Conservation (phyloP, 2,113 vertebrate species). For the Poeciliopsis occidentalis region DNA sequence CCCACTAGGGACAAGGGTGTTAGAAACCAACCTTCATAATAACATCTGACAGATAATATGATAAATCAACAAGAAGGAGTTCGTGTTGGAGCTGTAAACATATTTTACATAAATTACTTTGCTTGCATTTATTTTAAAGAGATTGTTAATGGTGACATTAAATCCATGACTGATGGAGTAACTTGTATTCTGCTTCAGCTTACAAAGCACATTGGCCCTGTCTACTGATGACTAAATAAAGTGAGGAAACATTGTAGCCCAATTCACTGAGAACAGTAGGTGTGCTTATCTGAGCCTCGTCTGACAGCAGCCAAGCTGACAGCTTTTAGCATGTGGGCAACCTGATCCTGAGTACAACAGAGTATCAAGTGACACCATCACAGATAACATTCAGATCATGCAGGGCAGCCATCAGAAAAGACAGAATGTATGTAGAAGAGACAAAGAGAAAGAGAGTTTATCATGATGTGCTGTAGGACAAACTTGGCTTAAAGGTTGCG, state of each 20-base stretch:
- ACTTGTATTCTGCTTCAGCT: conserved; percentile 9
- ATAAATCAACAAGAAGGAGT: no score
- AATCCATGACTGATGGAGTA: no score
- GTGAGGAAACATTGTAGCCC: conserved; percentile 49
- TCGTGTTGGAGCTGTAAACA: no score
- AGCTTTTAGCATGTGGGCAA: conserved; percentile 51
- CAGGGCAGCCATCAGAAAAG: conserved; percentile 46
- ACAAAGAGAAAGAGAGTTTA: neutral
- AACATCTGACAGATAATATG: no score
- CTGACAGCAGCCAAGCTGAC: conserved; percentile 50
- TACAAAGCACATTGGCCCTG: conserved; percentile 12
- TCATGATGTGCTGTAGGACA: neutral
- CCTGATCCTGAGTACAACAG: conserved; percentile 61
- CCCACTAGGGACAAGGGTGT: no score
- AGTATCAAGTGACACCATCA: conserved; percentile 66
- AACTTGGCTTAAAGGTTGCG: neutral
- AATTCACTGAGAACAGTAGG: conserved; percentile 59
- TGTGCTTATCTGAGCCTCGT: conserved; percentile 49
- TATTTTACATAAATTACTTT: no score
- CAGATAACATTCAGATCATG: conserved; percentile 46
- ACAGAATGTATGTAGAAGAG: conserved; percentile 23
- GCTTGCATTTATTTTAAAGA: no score
- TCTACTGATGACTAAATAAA: conserved; percentile 55
- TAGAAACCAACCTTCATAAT: no score
- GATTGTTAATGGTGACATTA: no score